phyloP scores from a whole-genome alignment of 2,797 vertebrate species.

The Peromyscus aztecus region DNA sequence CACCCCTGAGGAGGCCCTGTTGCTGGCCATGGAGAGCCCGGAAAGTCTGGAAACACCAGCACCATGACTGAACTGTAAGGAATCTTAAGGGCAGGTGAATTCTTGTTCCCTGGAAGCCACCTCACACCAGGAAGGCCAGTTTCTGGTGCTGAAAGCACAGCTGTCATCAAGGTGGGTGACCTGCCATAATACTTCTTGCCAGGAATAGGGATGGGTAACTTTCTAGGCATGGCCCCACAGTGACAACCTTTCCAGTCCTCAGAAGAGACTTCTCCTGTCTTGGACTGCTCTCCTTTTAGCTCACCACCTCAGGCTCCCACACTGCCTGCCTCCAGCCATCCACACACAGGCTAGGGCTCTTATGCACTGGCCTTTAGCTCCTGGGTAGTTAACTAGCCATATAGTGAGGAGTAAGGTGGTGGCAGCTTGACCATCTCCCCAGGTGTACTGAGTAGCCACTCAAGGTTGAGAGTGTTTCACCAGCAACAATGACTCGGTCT shows the following conservation, averaged over 20 bases:
- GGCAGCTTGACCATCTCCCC: background rate
- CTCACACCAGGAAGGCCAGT: background rate
- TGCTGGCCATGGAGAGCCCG: background rate
- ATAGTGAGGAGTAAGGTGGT: background rate
- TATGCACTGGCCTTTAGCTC: background rate
- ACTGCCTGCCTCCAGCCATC: background rate
- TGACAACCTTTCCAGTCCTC: background rate
- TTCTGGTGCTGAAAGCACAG: background rate
- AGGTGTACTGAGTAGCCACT: background rate
- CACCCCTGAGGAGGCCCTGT: background rate
- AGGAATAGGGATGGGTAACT: background rate
- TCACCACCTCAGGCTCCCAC: background rate
- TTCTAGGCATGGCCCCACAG: slow-evolving; percentile 28
- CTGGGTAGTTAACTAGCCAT: background rate
- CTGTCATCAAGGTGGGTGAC: slow-evolving; percentile 7
- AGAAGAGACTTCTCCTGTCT: background rate
- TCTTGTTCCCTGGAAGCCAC: slow-evolving; percentile 35
- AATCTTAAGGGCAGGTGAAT: slow-evolving; percentile 48
- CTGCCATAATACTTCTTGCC: background rate
- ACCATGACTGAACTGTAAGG: slow-evolving; percentile 58
- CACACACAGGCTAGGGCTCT: background rate
- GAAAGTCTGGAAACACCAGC: slow-evolving; percentile 69
- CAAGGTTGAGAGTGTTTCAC: background rate
- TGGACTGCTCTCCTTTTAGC: background rate
- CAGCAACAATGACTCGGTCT: background rate